phyloP scores from a whole-genome alignment of 2,113 vertebrate genomes.

The Nerophis ophidion region DNA sequence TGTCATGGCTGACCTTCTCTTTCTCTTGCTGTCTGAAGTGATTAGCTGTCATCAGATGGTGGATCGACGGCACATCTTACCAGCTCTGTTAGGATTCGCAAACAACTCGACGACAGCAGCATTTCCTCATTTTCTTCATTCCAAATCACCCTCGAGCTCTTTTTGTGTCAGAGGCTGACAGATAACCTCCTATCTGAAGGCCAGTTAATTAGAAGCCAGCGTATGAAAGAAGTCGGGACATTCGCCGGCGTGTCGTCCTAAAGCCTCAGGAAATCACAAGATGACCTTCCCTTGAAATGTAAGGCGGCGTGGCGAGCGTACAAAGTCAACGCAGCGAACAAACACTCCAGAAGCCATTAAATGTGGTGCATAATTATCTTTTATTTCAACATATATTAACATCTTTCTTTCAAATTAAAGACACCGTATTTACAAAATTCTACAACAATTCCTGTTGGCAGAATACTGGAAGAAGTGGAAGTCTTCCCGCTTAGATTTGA shows the following conservation, averaged over 20 bases:
- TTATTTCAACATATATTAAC: slow-evolving; percentile 66
- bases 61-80: slow-evolving; percentile 17
- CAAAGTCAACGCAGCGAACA: background rate
- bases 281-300: slow-evolving; percentile 54
- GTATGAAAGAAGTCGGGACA: slow-evolving; percentile 46
- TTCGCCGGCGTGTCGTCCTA: slow-evolving; percentile 30
- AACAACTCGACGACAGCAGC: slow-evolving; percentile 13
- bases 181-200: slow-evolving; percentile 54
- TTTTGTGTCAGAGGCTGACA: slow-evolving; percentile 34
- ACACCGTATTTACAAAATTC: slow-evolving; percentile 46
- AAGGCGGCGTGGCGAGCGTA: background rate
- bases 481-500: slow-evolving; percentile 29
- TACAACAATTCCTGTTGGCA: slow-evolving; percentile 35
- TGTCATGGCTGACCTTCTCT: slow-evolving; percentile 60
- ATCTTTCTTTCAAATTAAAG: slow-evolving; percentile 46
- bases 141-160: slow-evolving; percentile 32
- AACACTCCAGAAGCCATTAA: slow-evolving; percentile 17
- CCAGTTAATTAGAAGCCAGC: slow-evolving; percentile 59
- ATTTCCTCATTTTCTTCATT: slow-evolving; percentile 22
- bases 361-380: slow-evolving; percentile 58
- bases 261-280: slow-evolving; percentile 48
- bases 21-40: slow-evolving; percentile 46
- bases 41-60: slow-evolving; percentile 39
- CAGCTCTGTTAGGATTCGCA: slow-evolving; percentile 21
- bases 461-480: slow-evolving; percentile 34